Conservation (phyloP, 2,113 vertebrate species). For the Narcine bancroftii region DNA sequence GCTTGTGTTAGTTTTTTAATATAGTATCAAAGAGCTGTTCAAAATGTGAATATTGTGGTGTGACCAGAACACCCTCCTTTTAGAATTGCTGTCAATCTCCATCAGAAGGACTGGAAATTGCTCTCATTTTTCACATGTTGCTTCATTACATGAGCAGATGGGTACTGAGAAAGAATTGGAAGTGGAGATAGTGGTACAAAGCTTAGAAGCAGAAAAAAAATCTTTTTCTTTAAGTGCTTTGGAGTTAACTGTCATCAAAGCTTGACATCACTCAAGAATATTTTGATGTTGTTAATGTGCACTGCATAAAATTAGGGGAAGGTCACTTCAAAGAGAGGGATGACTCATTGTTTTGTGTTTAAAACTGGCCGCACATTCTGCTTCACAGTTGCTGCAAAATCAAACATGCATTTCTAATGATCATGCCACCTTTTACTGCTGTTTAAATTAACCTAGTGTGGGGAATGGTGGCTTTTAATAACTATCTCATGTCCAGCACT, state of each 20-base stretch:
- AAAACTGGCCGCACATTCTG: background rate
- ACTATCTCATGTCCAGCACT: background rate
- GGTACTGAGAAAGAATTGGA: background rate
- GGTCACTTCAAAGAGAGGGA: background rate
- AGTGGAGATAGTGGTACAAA: background rate
- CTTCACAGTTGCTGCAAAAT: background rate
- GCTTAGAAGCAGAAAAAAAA: background rate
- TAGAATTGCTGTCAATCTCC: background rate
- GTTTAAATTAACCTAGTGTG: background rate
- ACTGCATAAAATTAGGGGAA: background rate
- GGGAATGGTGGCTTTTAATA: background rate
- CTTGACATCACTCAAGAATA: too few relatives aligned
- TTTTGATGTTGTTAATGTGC: background rate
- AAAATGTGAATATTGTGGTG: background rate
- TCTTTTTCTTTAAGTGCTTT: background rate
- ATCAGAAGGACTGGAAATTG: background rate
- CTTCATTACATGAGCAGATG: too few relatives aligned
- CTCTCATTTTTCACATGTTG: too few relatives aligned
- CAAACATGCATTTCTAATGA: background rate
- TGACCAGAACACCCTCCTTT: background rate
- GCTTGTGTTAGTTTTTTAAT: background rate
- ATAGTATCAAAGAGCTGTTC: background rate
- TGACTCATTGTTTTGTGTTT: background rate
- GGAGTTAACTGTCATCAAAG: background rate
- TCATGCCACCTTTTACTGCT: background rate